phyloP scores from a whole-genome alignment of 1,140 invertebrate species.

The Potamilus streckersoni region DNA sequence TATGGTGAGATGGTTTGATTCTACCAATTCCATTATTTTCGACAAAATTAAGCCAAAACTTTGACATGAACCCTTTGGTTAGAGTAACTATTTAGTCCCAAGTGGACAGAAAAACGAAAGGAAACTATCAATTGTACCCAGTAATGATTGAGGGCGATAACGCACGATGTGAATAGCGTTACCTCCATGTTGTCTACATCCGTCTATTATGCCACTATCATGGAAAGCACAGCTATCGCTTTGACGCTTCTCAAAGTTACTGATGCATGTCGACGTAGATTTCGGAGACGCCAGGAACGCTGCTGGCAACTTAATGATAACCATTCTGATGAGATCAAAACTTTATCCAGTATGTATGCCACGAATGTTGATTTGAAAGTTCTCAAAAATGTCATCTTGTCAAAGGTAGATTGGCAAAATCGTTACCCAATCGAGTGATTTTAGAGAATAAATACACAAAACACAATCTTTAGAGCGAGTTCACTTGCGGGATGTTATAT shows the following conservation, averaged over 20 bases:
- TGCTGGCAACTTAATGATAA: slow-evolving; percentile 22
- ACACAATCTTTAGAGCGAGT: slow-evolving; percentile 24
- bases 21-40: slow-evolving; percentile 17
- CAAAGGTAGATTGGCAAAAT: slow-evolving; percentile 20
- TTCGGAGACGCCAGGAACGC: slow-evolving; percentile 34
- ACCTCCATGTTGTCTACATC: slow-evolving; percentile 91
- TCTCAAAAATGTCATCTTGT: slow-evolving; percentile 16
- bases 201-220: slow-evolving; percentile 26
- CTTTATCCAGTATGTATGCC: slow-evolving; percentile 20
- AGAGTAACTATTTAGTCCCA: slow-evolving; percentile 5
- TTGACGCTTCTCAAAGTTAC: slow-evolving; percentile 32
- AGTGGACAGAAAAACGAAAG: slow-evolving; percentile 19
- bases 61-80: slow-evolving; percentile 6
- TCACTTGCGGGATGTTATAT: slow-evolving; percentile 26
- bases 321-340: slow-evolving; percentile 19
- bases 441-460: slow-evolving; percentile 14
- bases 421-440: slow-evolving; percentile 27
- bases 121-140: slow-evolving; percentile 11
- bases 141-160: slow-evolving; percentile 11
- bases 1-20: slow-evolving; percentile 6
- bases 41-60: not conserved
- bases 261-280: slow-evolving; percentile 37
- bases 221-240: slow-evolving; percentile 23
- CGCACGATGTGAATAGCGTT: slow-evolving; percentile 88
- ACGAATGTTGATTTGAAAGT: slow-evolving; percentile 26